A percentile compares a stretch with the other conserved stretches of the same genome.
Conservation (phyloP, 2,113 vertebrate species). For the Silurus meridionalis region DNA sequence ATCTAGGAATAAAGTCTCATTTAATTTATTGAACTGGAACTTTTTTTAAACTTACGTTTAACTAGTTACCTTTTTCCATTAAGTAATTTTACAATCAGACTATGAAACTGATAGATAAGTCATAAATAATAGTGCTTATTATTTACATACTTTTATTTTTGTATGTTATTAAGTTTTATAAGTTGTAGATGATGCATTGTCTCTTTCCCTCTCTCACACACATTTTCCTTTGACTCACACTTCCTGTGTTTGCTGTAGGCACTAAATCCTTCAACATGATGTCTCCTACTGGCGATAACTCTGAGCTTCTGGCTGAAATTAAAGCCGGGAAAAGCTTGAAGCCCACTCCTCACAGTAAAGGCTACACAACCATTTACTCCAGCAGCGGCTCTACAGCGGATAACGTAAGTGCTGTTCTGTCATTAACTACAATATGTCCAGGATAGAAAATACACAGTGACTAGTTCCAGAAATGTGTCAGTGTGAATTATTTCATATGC, state of each 20-base stretch:
- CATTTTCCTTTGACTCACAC: constrained; percentile 31
- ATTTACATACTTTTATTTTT: not conserved
- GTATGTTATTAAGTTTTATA: not conserved
- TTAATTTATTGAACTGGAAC: not conserved
- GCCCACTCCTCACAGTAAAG: constrained; percentile 93
- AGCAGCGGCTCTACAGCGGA: constrained; percentile 77
- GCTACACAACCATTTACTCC: constrained; percentile 89
- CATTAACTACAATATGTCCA: not conserved
- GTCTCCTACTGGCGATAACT: constrained; percentile 96
- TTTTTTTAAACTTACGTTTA: not conserved
- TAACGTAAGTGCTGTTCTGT: constrained; percentile 71
- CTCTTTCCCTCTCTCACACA: constrained; percentile 7
- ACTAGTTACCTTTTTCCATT: not conserved
- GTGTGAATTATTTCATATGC: not conserved
- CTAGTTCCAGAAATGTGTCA: not conserved
- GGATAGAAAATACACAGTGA: not conserved
- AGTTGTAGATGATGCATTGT: not conserved
- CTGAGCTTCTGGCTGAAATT: constrained; percentile 95
- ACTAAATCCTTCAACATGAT: constrained; percentile 99
- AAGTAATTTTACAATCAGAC: not conserved
- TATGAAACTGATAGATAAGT: not conserved
- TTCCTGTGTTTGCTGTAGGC: constrained; percentile 72
- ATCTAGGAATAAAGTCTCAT: not conserved
- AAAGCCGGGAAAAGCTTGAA: constrained; percentile 95
- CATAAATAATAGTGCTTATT: not conserved